Base-by-base conservation (phyloP, 2,888 invertebrate species). In the Orchesella flavescens region DNA sequence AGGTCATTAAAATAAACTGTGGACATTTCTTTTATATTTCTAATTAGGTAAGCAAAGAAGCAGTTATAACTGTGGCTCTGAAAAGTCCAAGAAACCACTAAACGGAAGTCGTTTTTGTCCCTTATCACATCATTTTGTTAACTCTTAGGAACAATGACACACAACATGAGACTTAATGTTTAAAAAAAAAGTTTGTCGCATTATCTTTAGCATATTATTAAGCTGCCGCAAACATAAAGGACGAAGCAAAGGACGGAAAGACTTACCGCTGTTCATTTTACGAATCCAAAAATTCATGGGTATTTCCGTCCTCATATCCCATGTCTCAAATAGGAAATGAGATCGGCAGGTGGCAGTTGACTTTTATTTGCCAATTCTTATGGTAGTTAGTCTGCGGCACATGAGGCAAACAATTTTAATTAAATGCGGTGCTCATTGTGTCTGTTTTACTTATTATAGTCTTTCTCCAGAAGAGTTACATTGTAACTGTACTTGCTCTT, bases 271-370 rank as follows among this genome's bases (percentile, higher is more conserved):
- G 66, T 15, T 43, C 7, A 1, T 66, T 66, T 66, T 66, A 66
- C 66, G 61, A 23, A 24, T 23, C 21, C 61, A 23, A 61, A 59
- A 61, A 23, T 24, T 24, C 19, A 13, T 10, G 10, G 13, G 24
- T n/a, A 61, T 24, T 61, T 61, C 61, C 61, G 61, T 61, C 61
- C 61, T 61, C 61, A n/a, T 1, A 17, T n/a, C 57, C 17, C 17
- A 57, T 57, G 19, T 17, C 19, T 53, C 57, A 19, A 66, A 66
- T 12, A 19, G 63, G 74, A 74, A 63, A 74, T 63, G 74, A 49
- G 46, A 63, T 61, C 21, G 63, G 63, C 63, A 63, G 74, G 63
- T 61, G 74, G 74, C 53, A 12, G 10, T 1, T 53, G 68, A 7
- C 15, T 17, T 19, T 17, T 34, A 4, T 69, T 17, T 49, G 43